Evolutionary conservation across 2,888 invertebrate genomes (phyloP), one percentile per base, ranked within the genome.

Genomic region (Steromphala cineraria): DNA sequence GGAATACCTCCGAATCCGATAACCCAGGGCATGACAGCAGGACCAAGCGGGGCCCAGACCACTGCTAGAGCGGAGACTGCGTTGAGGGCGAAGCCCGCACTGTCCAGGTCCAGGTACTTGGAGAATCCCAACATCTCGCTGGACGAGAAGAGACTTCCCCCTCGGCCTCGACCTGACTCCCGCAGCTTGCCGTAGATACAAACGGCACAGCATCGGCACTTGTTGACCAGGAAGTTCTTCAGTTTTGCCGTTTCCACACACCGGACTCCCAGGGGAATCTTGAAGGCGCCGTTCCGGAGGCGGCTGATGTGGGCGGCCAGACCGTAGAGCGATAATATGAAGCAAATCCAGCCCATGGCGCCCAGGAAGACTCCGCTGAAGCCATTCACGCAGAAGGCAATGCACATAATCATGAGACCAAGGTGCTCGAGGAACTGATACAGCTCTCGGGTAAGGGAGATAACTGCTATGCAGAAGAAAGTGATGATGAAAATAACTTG

Each of bases 311-410:
- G 86, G 3, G 88, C 89, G 1, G 85, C 84, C 5, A 89, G 79
- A 1, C 87, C 87, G 75, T 89, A 89, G 13, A 89, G 78, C 1
- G 88, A 87, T 10, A 87, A 62, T 5, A 88, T 28, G n/a, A 89
- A 84, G 17, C 85, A 80, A 19, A 88, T 81, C 85, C 86, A 88
- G 24, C 85, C 86, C 80, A 85, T 85, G 17, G 79, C 86, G 0
- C 87, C 86, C 17, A 87, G 55, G 62, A 88, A 88, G 15, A 79
- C 55, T 0, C 87, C 86, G 52, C 53, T 7, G 53, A 31, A 77
- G 1, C 85, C 85, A 77, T 86, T 79, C n/a, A 86, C 83, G 24
- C 82, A 80, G 21, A 87, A 71, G 13, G 87, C 80, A 0, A 88
- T 75, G 19, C 82, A 82, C 46, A 89, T 83, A 5, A 88, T 24